Conservation (phyloP, 2,888 invertebrate species). For the Apantesis nais region DNA sequence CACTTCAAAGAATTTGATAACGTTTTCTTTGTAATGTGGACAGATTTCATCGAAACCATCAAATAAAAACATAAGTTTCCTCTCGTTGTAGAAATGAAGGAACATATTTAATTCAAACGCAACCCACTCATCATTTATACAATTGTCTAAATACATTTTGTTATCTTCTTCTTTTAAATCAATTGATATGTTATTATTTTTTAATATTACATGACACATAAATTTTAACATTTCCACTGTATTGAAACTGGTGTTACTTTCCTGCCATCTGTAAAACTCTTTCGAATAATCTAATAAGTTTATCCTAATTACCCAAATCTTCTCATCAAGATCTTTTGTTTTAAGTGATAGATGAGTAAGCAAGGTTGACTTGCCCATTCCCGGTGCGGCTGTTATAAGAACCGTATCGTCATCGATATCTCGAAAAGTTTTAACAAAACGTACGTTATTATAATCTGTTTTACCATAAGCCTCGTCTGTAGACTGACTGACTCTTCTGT, state of each 20-base stretch:
- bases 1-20: conserved; percentile 11
- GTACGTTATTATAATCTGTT: conserved; percentile 19
- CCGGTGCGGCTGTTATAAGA: conserved; percentile 17
- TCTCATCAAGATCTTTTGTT: conserved; percentile 1
- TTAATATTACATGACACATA: conserved; percentile 6
- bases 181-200: neutral
- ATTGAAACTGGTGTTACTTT: neutral
- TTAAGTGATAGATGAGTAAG: conserved; percentile 19
- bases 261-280: conserved; percentile 11
- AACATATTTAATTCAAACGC: conserved; percentile 14
- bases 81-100: conserved; percentile 17
- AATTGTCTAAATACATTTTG: neutral
- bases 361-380: conserved; percentile 32
- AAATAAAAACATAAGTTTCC: conserved; percentile 16
- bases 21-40: conserved; percentile 14
- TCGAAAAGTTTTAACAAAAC: conserved; percentile 16
- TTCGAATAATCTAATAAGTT: conserved; percentile 14
- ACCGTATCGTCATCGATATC: conserved; percentile 9
- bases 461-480: neutral
- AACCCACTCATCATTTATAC: conserved; percentile 2
- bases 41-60: conserved; percentile 28
- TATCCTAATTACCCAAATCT: conserved; percentile 12
- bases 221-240: conserved; percentile 4
- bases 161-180: neutral
- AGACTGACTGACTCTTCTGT: conserved; percentile 17